A percentile compares a stretch with the other conserved stretches of the same genome.
These are phyloP conservation scores for Drosophila parabipectinata DNA, from an alignment of 1,140 invertebrate genomes.

Conservation along the genomic window DNA sequence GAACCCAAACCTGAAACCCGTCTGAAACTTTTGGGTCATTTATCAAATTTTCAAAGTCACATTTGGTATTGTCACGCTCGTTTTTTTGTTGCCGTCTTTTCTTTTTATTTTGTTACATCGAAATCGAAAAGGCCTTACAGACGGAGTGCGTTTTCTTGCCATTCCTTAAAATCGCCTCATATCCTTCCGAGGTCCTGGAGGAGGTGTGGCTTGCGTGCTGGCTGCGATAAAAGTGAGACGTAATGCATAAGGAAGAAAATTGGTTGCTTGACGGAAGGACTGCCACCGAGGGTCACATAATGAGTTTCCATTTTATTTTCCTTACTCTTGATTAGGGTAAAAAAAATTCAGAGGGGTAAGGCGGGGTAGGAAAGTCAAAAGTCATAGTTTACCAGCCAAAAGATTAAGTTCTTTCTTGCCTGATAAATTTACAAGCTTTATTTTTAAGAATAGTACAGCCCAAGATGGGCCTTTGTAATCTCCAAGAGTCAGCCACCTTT, in stretches of 20 bases:
- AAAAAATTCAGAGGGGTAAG: slow-evolving; percentile 6
- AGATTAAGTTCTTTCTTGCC: slow-evolving; percentile 25
- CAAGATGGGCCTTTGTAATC: slow-evolving; percentile 4
- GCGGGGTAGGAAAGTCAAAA: slow-evolving; percentile 16
- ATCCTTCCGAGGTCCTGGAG: background rate
- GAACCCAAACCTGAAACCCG: background rate
- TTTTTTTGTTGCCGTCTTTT: slow-evolving; percentile 36
- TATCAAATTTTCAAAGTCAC: slow-evolving; percentile 82
- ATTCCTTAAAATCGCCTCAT: slow-evolving; percentile 15
- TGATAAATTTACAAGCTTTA: slow-evolving; percentile 1
- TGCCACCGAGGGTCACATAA: slow-evolving; percentile 51
- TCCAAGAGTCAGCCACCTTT: slow-evolving; percentile 15
- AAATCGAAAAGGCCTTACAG: slow-evolving; percentile 65
- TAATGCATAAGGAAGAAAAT: slow-evolving; percentile 57
- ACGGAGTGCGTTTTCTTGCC: slow-evolving; percentile 3
- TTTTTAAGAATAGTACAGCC: background rate
- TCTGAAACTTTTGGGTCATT: slow-evolving; percentile 69
- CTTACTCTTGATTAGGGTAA: slow-evolving; percentile 47
- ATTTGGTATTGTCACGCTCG: slow-evolving; percentile 80
- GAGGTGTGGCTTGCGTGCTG: slow-evolving; percentile 57
- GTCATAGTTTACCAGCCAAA: slow-evolving; percentile 41
- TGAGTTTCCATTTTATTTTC: slow-evolving; percentile 68
- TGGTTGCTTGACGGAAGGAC: slow-evolving; percentile 20
- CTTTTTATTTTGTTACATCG: slow-evolving; percentile 28
- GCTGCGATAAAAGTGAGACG: slow-evolving; percentile 76